These are phyloP conservation scores for Ips nitidus DNA, from an alignment of 1,140 invertebrate species.

Conservation along the genomic window DNA sequence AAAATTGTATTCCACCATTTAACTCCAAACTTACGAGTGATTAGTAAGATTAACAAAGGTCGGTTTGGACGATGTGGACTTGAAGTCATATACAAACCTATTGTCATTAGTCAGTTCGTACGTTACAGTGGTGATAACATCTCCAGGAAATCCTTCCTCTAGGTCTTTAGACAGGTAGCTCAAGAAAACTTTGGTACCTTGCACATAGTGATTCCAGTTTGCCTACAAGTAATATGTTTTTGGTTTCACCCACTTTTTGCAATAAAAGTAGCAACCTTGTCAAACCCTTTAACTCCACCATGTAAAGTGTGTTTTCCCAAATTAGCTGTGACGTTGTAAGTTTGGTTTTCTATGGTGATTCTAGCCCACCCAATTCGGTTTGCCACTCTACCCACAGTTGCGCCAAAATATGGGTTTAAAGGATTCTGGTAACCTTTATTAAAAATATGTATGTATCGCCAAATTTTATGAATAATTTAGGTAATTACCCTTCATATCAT, in stretches of 20 bases:
- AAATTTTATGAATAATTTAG: slow-evolving; percentile 1
- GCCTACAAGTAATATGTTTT: slow-evolving; percentile 17
- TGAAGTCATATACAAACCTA: slow-evolving; percentile 70
- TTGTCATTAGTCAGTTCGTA: slow-evolving; percentile 75
- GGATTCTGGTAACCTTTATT: slow-evolving; percentile 60
- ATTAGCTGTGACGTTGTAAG: slow-evolving; percentile 75
- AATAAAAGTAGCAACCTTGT: slow-evolving; percentile 63
- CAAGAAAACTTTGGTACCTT: slow-evolving; percentile 50
- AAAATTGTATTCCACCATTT: too few species aligned
- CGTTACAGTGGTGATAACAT: slow-evolving; percentile 64
- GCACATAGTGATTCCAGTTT: slow-evolving; percentile 46
- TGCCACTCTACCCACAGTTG: slow-evolving; percentile 83
- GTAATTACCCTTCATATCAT: slow-evolving; percentile 63
- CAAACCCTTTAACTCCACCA: slow-evolving; percentile 84
- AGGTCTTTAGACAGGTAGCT: slow-evolving; percentile 59
- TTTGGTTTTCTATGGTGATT: slow-evolving; percentile 69
- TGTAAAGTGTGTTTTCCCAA: slow-evolving; percentile 74
- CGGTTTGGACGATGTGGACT: slow-evolving; percentile 71
- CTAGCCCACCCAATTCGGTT: slow-evolving; percentile 77
- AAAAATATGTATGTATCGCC: not conserved
- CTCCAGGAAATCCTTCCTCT: slow-evolving; percentile 88
- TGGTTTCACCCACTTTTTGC: not conserved
- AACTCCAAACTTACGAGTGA: slow-evolving; percentile 60
- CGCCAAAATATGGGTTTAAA: slow-evolving; percentile 80
- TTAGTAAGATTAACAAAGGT: slow-evolving; percentile 91